Conservation (phyloP, 1,140 invertebrate species). For the Medauroidea extradentata region DNA sequence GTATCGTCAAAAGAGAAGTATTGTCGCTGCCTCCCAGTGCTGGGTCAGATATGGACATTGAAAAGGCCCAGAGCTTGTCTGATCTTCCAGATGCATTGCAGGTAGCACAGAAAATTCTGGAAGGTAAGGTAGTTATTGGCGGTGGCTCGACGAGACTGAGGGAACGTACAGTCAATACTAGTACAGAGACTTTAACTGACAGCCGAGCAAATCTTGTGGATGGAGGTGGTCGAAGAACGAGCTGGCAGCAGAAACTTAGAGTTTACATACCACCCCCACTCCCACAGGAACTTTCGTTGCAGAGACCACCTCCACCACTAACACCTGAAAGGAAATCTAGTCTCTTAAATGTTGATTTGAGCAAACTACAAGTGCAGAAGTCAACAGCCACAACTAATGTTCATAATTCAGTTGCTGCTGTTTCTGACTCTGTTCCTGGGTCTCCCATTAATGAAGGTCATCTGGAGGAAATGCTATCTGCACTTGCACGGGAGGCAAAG, state of each 20-base stretch:
- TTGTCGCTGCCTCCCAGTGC: background rate
- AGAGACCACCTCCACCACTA: conserved; percentile 2
- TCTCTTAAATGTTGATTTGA: background rate
- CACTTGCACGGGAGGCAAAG: conserved; percentile 21
- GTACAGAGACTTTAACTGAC: conserved; percentile 27
- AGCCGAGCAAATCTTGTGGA: conserved; percentile 16
- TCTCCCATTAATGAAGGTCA: conserved; percentile 13
- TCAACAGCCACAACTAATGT: background rate
- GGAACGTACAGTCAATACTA: conserved; percentile 11
- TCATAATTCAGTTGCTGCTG: background rate
- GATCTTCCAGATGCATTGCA: conserved; percentile 30
- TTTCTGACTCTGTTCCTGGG: conserved; percentile 3
- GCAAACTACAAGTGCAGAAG: background rate
- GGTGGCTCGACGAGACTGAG: background rate
- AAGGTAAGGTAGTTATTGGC: conserved; percentile 18
- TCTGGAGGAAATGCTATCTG: conserved; percentile 19
- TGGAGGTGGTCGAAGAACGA: background rate
- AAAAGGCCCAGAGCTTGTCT: conserved; percentile 37
- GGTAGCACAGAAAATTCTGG: conserved; percentile 21
- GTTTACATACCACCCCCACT: conserved; percentile 7
- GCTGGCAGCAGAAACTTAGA: conserved; percentile 8
- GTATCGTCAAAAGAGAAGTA: conserved; percentile 49
- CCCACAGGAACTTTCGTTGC: background rate
- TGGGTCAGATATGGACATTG: conserved; percentile 29
- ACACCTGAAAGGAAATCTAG: conserved; percentile 2